Evolutionary conservation across 2,888 invertebrate species (phyloP).

Genomic region (Tachystola acroxantha): DNA sequence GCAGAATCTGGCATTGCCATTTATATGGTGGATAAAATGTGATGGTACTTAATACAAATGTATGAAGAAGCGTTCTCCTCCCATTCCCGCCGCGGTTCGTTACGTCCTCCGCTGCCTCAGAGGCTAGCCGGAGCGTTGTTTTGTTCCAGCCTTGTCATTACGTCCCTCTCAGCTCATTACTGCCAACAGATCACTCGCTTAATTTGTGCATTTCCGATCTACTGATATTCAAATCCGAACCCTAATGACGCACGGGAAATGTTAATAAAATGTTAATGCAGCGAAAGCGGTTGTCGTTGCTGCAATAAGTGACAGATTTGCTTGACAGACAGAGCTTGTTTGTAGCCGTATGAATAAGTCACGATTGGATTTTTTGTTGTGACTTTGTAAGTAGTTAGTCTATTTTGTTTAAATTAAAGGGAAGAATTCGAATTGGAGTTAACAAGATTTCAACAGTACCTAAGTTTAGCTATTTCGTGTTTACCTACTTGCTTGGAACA

Average conservation of each 20-base stretch:
- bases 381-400: conserved; percentile 10
- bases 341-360: conserved; percentile 70
- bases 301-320: conserved; percentile 76
- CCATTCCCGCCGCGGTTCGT: conserved; percentile 30
- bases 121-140: conserved; percentile 68
- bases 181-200: conserved; percentile 73
- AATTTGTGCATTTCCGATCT: conserved; percentile 78
- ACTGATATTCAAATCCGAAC: conserved; percentile 76
- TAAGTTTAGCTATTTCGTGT: too few relatives aligned
- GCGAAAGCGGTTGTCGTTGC: conserved; percentile 61
- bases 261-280: conserved; percentile 77
- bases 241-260: conserved; percentile 74
- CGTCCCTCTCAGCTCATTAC: conserved; percentile 69
- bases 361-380: conserved; percentile 66
- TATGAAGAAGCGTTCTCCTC: conserved; percentile 41
- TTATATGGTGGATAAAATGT: too few relatives aligned
- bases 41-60: too few relatives aligned
- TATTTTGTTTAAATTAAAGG: conserved; percentile 9
- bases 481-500: too few relatives aligned
- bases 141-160: conserved; percentile 67
- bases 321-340: conserved; percentile 70
- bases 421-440: background rate
- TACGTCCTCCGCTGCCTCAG: conserved; percentile 55
- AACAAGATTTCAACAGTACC: background rate
- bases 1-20: too few relatives aligned